Conservation (phyloP, 1,140 invertebrate species). For the Achroia grisella region DNA sequence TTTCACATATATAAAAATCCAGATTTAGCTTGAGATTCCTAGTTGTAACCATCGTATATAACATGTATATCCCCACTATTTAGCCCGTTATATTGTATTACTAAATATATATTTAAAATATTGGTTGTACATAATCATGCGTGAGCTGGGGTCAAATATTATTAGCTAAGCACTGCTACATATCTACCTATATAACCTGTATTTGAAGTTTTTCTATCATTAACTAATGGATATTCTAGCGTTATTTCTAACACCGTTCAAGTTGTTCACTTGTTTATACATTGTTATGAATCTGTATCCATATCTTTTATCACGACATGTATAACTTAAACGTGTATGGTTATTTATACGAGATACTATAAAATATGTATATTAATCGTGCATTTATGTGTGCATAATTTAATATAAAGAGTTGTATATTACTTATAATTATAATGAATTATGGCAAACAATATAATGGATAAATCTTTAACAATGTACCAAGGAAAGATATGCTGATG, state of each 20-base stretch:
- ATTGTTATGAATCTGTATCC: conserved; percentile 62
- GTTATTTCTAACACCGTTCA: conserved; percentile 61
- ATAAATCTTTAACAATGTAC: conserved; percentile 68
- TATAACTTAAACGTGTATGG: conserved; percentile 44
- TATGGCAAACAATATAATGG: conserved; percentile 42
- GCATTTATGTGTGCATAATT: conserved; percentile 58
- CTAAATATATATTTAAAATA: conserved; percentile 27
- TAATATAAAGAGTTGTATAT: conserved; percentile 64
- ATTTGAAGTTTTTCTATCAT: conserved; percentile 60
- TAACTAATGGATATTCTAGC: conserved; percentile 46
- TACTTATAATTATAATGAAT: conserved; percentile 46
- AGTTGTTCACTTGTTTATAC: conserved; percentile 68
- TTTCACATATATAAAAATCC: conserved; percentile 52
- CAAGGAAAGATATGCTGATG: conserved; percentile 59
- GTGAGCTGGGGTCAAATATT: conserved; percentile 29
- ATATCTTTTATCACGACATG: conserved; percentile 59
- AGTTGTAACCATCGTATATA: conserved; percentile 43
- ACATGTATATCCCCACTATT: conserved; percentile 44
- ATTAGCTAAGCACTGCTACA: conserved; percentile 58
- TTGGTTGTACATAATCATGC: conserved; percentile 50
- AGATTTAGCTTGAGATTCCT: conserved; percentile 61
- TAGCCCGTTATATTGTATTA: conserved; percentile 38
- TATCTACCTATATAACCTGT: conserved; percentile 59
- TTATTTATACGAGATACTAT: conserved; percentile 64
- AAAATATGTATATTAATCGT: conserved; percentile 61